A percentile compares a stretch with the other conserved stretches of the same genome.
Conservation (phyloP, 2,888 invertebrate species). For the Eledona agricola region DNA sequence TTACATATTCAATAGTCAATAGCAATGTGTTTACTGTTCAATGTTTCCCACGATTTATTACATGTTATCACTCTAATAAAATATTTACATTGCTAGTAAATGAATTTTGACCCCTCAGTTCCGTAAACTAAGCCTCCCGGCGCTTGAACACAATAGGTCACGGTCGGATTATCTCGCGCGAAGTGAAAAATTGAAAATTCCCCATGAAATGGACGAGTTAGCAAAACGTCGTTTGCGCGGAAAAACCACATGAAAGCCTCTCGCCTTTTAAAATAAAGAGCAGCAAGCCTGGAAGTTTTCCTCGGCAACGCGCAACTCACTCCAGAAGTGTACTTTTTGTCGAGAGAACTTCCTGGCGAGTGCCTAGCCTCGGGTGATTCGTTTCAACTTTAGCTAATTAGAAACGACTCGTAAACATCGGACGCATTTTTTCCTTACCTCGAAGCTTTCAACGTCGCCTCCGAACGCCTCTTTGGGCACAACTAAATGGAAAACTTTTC, state of each 20-base stretch:
- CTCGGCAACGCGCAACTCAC: constrained; percentile 8
- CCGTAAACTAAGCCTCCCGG: too few species aligned
- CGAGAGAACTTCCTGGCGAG: constrained; percentile 13
- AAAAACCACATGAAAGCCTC: too few species aligned
- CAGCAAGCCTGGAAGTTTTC: constrained; percentile 8
- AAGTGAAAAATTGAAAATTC: too few species aligned
- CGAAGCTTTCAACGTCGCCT: constrained; percentile 72
- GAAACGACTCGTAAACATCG: constrained; percentile 18
- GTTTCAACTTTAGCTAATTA: constrained; percentile 15
- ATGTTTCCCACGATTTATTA: constrained; percentile 2
- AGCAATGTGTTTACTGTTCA: background rate
- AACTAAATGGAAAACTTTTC: constrained; percentile 76
- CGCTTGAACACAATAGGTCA: constrained; percentile 1
- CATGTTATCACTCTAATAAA: constrained; percentile 1
- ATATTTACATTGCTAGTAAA: background rate
- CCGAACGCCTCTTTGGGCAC: constrained; percentile 75
- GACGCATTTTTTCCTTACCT: constrained; percentile 72
- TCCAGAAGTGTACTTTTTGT: constrained; percentile 8
- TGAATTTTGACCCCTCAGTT: background rate
- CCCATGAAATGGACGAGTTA: too few species aligned
- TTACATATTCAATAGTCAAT: too few species aligned
- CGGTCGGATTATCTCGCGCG: background rate
- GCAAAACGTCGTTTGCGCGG: too few species aligned
- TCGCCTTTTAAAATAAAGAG: constrained; percentile 7
- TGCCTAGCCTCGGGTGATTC: constrained; percentile 12